Conservation (phyloP, 1,140 invertebrate genomes). For the Lysiphlebus fabarum region DNA sequence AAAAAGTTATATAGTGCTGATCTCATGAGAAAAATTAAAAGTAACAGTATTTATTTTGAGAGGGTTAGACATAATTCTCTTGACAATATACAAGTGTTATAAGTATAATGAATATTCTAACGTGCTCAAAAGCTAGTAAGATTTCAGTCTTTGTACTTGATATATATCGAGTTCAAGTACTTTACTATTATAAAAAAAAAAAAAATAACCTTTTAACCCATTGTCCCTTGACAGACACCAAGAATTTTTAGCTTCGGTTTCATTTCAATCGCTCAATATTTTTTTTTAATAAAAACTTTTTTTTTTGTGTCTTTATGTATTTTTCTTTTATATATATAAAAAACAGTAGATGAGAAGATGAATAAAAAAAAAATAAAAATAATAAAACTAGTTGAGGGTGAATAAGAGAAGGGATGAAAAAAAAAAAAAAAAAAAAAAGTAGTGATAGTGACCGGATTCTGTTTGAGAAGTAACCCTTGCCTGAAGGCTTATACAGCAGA, state of each 20-base stretch:
- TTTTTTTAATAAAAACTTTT: no score
- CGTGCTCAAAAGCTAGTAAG: constrained; percentile 40
- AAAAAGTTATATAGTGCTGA: constrained; percentile 42
- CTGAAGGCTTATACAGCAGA: constrained; percentile 2
- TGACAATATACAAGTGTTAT: constrained; percentile 33
- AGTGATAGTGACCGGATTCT: constrained; percentile 24
- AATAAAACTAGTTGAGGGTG: no score
- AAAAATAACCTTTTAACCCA: constrained; percentile 1
- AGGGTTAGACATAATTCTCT: constrained; percentile 29
- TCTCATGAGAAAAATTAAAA: constrained; percentile 26
- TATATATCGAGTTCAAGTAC: constrained; percentile 37
- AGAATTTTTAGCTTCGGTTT: no score
- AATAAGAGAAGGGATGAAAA: no score
- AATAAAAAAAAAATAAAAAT: no score
- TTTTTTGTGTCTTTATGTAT: no score
- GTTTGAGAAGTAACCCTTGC: constrained; percentile 49
- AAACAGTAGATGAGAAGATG: no score
- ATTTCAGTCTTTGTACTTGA: constrained; percentile 37
- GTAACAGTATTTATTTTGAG: constrained; percentile 4
- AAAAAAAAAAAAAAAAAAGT: no score
- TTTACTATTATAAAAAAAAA: constrained; percentile 18
- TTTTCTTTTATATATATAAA: no score
- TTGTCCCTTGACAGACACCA: constrained; percentile 8
- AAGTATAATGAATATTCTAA: constrained; percentile 47
- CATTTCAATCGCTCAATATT: constrained; percentile 31